Percentiles rank a stretch among this genome's conserved stretches.
Evolutionary conservation across 2,797 vertebrate species (phyloP).

Genomic region (Scomberomorus guttatus): DNA sequence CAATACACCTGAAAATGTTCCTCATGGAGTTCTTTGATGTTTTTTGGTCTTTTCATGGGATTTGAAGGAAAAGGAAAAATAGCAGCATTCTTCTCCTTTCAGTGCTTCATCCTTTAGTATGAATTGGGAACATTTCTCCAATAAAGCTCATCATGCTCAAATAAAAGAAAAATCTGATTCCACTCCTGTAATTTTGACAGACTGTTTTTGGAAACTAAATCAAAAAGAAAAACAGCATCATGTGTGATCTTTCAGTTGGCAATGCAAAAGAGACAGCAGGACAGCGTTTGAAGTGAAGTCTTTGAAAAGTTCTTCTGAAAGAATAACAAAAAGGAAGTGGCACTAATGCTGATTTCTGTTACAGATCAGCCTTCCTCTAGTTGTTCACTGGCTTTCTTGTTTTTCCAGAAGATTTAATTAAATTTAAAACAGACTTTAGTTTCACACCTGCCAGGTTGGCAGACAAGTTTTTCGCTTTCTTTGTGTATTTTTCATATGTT

Average conservation of each 20-base stretch:
- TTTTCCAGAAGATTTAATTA: background rate
- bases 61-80: too few relatives aligned
- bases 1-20: too few relatives aligned
- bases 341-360: background rate
- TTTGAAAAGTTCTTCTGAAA: constrained; percentile 25
- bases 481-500: too few relatives aligned
- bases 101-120: background rate
- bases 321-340: background rate
- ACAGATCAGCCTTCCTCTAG: background rate
- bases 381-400: background rate
- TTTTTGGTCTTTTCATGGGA: too few relatives aligned
- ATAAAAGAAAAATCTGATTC: background rate
- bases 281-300: background rate
- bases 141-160: background rate
- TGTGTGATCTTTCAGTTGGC: background rate
- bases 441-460: background rate
- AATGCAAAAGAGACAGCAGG: background rate
- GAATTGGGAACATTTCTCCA: background rate
- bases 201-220: constrained; percentile 3
- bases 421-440: background rate
- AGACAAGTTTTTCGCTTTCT: too few relatives aligned
- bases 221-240: background rate
- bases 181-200: background rate
- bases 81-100: too few relatives aligned
- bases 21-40: too few relatives aligned